These are phyloP conservation scores for Lepidurus arcticus DNA, from an alignment of 1,140 invertebrate species.

Conservation along the genomic window DNA sequence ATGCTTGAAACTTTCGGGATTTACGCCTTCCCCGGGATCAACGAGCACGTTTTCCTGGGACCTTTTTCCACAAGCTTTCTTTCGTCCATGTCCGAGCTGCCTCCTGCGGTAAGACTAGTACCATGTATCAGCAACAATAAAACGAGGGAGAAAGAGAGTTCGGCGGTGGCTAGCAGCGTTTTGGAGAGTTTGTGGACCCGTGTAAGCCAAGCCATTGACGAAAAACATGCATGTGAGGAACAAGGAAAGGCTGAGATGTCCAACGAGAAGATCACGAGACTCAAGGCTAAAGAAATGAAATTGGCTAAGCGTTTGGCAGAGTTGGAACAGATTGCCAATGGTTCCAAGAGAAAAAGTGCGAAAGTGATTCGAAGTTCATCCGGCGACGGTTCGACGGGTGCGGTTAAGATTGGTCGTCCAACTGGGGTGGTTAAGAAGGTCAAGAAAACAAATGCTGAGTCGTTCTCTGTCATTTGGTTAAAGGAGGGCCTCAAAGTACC, in stretches of 20 bases:
- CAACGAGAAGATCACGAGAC: neutral
- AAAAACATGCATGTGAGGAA: neutral
- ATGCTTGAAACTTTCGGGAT: constrained; percentile 15
- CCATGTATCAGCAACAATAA: neutral
- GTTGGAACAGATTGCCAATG: neutral
- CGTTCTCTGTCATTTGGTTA: neutral
- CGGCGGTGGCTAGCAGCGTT: neutral
- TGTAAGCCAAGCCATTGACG: neutral
- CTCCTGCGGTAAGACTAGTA: neutral
- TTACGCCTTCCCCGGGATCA: constrained; percentile 4
- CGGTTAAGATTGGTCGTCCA: too few species aligned
- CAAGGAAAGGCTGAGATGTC: neutral
- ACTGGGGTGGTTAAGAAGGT: too few species aligned
- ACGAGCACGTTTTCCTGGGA: constrained; percentile 26
- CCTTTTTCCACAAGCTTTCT: constrained; percentile 19
- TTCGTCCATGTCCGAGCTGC: neutral
- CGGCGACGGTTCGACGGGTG: too few species aligned
- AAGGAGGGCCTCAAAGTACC: neutral
- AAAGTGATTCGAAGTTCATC: too few species aligned
- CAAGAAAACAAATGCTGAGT: too few species aligned
- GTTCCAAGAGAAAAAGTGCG: too few species aligned
- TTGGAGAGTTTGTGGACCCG: neutral
- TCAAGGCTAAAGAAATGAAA: constrained; percentile 6
- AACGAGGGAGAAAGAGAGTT: neutral
- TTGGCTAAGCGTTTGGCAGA: neutral